Percentiles rank a stretch among this genome's conserved stretches.
These are phyloP conservation scores for Corydoras maculifer DNA, from an alignment of 2,113 vertebrate species.

Conservation along the genomic window DNA sequence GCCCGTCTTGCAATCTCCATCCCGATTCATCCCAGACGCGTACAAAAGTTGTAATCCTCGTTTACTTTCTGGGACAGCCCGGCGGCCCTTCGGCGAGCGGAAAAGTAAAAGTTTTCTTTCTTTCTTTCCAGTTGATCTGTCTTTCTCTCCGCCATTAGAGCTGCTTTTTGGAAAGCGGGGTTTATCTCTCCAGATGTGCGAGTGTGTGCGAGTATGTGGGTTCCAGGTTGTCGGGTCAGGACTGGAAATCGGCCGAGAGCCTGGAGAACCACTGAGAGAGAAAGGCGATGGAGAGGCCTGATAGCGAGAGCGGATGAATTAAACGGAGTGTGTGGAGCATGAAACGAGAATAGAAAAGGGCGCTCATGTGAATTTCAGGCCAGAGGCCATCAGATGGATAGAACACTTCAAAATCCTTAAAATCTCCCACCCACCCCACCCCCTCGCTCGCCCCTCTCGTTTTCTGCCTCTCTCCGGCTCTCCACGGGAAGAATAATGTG, in stretches of 20 bases:
- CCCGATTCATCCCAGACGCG: no score
- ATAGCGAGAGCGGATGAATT: conserved; percentile 8
- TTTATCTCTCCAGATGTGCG: conserved; percentile 1
- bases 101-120: background rate
- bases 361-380: conserved; percentile 14
- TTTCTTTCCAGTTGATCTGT: background rate
- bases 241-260: conserved; percentile 11
- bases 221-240: conserved; percentile 9
- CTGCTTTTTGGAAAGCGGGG: background rate
- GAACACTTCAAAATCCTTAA: conserved; percentile 34
- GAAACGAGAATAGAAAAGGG: conserved; percentile 14
- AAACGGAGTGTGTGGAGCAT: conserved; percentile 7
- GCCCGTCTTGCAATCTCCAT: no score
- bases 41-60: no score
- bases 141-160: no score
- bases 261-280: conserved; percentile 5
- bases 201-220: background rate
- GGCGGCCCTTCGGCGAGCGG: background rate
- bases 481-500: conserved; percentile 23
- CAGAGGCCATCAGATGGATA: conserved; percentile 21
- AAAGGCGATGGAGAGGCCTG: background rate
- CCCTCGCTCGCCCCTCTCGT: background rate
- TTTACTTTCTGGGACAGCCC: no score
- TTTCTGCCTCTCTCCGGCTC: background rate
- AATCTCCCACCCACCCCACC: conserved; percentile 44